Evolutionary conservation across 2,888 invertebrate species (phyloP), one percentile per base, ranked within the genome.

Genomic region (Perizoma flavofasciatum): DNA sequence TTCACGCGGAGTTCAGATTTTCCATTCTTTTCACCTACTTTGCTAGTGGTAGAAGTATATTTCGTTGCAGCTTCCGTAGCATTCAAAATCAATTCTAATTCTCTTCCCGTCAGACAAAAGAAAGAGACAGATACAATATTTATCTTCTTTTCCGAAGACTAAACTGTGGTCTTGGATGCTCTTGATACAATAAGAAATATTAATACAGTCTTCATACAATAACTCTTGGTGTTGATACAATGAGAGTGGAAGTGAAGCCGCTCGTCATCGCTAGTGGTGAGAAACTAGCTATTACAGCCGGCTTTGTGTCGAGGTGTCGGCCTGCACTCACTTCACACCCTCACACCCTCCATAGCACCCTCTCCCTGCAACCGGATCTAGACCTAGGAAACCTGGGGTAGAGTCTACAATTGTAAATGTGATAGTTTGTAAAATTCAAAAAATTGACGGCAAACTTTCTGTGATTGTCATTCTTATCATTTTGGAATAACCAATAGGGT

Each of bases 251-350:
- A 64, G 73, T 77, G 51, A 61, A 68, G 55, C 77, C 76, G 61
- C 63, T 73, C 33, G 71, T 50, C 39, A 40, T 37, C 10, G 51
- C 72, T 82, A 83, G 88, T 79, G 73, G 68, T 74, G 78, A 66
- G 72, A 83, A 86, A 86, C 85, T 87, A 88, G 88, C 87, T 87
- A 82, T 86, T 85, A 85, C 75, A 73, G 70, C 66, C 75, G 74
- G 77, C 89, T 90, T 89, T 90, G 89, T 89, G 79, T 75, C 65
- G 83, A 90, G 90, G 90, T 88, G 90, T 91, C 89, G 89, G 75
- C 67, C 77, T 83, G 84, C 70, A 73, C 72, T 59, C 84, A 73
- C 84, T 83, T 73, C 71, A 69, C 75, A 59, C 78, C 68, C 74
- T 66, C 64, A 33, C 65, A 35, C 50, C 55, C 58, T 65, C 47